Evolutionary conservation across 37 sponge, comb jelly and placozoan genomes (phyloP), one percentile per base, ranked within the genome.

Genomic region (Cladorhizidae sp.): DNA sequence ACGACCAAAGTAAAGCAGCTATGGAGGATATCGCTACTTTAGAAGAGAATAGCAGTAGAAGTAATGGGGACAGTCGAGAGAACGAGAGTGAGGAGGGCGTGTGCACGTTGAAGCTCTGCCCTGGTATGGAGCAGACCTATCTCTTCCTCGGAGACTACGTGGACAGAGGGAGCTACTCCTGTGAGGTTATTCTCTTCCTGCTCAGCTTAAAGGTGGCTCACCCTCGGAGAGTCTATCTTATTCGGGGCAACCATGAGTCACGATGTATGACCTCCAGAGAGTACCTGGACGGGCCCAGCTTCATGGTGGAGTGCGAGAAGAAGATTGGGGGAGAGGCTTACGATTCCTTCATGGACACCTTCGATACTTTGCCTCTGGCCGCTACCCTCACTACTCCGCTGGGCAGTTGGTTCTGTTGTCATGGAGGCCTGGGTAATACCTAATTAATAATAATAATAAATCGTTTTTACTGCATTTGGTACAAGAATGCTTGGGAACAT

Each of bases 241-340:
- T 93, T 0, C 83, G 93, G 21, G 93, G 93, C 0, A 93, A 93
- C 77, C 93, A 93, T 67, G 93, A 93, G 80, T 73, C 75, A 23
- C 83, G 93, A 2, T 57, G 80, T 31, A 86, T 93, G 87, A 86
- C 90, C 0, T 52, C 86, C 0, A 67, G 79, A 35, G 71, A 82
- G 58, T 93, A 85, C 64, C 64, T 40, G 54, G 93, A 93, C 32
- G 83, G 83, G 0, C 68, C 51, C n/a, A 85, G 81, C 42, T 93
- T 85, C 72, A 12, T 38, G 6, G 55, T 31, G 56, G 90, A 89
- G 69, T 89, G 89, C 71, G 80, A 70, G 62, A 40, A 18, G 18
- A 89, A 89, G 72, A 42, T 75, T 20, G 76, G 83, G 1, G 57
- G 40, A 39, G 75, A 85, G 15, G 70, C 26, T 3, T 90, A 90